phyloP scores from a whole-genome alignment of 1,140 invertebrate species.

The Sipha flava region DNA sequence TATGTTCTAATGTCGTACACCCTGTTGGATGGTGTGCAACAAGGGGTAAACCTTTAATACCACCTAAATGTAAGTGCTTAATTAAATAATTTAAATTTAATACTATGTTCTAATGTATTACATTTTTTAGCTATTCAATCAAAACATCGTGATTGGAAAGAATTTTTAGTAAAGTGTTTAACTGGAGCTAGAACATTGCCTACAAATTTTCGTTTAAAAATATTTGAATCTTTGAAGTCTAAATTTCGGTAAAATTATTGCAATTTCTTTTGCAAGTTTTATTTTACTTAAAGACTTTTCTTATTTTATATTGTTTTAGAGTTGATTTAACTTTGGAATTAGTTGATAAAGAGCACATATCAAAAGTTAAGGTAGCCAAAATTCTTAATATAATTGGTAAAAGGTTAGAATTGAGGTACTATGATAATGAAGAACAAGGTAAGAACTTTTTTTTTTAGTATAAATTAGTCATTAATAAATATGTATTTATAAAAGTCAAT shows the following conservation, averaged over 20 bases:
- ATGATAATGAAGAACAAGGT: conserved; percentile 54
- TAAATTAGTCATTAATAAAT: no score
- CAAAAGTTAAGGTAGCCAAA: conserved; percentile 82
- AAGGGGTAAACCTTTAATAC: conserved; percentile 85
- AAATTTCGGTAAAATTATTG: conserved; percentile 54
- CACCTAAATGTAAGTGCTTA: conserved; percentile 62
- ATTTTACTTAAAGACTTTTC: not conserved
- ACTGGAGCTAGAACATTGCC: conserved; percentile 88
- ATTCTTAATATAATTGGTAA: conserved; percentile 86
- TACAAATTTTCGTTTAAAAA: conserved; percentile 81
- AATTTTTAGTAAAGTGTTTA: conserved; percentile 79
- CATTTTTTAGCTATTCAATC: conserved; percentile 60
- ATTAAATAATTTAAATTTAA: not conserved
- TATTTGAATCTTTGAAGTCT: conserved; percentile 71
- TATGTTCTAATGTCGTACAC: conserved; percentile 87
- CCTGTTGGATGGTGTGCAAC: conserved; percentile 95
- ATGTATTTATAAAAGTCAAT: no score
- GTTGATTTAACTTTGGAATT: conserved; percentile 81
- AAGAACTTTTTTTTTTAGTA: not conserved
- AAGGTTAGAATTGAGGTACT: conserved; percentile 81
- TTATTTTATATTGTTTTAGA: conserved; percentile 37
- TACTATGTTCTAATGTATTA: not conserved
- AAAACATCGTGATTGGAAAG: conserved; percentile 93
- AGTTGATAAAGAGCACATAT: conserved; percentile 90
- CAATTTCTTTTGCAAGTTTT: not conserved